phyloP scores from a whole-genome alignment of 2,888 invertebrate species.

The Aporophyla nigra region DNA sequence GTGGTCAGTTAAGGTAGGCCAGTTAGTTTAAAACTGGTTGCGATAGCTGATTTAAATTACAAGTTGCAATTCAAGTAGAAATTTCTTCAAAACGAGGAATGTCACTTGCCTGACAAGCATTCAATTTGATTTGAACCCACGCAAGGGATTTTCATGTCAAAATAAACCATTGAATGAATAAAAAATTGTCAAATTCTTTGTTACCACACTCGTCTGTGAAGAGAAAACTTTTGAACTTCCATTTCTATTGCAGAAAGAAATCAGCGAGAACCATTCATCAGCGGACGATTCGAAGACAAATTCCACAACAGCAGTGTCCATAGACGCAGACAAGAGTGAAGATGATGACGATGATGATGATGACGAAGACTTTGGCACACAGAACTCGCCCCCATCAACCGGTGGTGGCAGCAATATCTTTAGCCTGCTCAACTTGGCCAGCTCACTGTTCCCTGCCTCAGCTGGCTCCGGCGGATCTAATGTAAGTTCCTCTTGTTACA shows the following conservation, averaged over 20 bases:
- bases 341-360: conserved; percentile 68
- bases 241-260: conserved; percentile 29
- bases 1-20: not conserved
- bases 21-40: conserved; percentile 2
- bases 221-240: too few species aligned
- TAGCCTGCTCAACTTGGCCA: conserved; percentile 80
- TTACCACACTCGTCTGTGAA: too few species aligned
- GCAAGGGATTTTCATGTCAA: not conserved
- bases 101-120: not conserved
- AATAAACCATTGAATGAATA: not conserved
- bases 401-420: conserved; percentile 82
- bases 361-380: conserved; percentile 76
- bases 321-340: conserved; percentile 65
- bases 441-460: conserved; percentile 79
- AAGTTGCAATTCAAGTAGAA: not conserved
- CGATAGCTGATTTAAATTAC: conserved; percentile 9
- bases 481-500: conserved; percentile 72
- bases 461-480: conserved; percentile 72
- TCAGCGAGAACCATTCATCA: not conserved
- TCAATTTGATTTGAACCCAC: not conserved
- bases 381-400: conserved; percentile 55
- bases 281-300: conserved; percentile 19
- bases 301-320: conserved; percentile 46
- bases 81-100: conserved; percentile 1
- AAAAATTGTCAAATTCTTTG: not conserved